These are phyloP conservation scores for Taenioides sp. DNA, from an alignment of 2,797 vertebrate species.

Conservation along the genomic window DNA sequence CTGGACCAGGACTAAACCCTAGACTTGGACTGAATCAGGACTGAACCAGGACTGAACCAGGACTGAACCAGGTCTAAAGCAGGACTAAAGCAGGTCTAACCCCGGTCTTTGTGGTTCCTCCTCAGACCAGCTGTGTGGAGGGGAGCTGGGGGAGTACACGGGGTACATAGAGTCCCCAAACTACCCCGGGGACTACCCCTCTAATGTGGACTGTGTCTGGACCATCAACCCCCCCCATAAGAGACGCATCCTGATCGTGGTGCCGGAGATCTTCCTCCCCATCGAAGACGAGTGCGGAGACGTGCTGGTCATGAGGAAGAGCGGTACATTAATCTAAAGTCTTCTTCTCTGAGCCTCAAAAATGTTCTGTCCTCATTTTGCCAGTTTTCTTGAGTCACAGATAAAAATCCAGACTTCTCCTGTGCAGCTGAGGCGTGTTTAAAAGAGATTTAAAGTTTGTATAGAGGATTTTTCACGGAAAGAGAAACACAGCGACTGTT, in stretches of 20 bases:
- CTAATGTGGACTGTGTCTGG: constrained; percentile 95
- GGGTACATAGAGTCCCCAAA: constrained; percentile 97
- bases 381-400: too few species aligned
- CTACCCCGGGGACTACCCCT: constrained; percentile 96
- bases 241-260: constrained; percentile 93
- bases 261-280: constrained; percentile 96
- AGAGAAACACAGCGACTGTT: too few species aligned
- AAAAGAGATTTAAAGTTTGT: too few species aligned
- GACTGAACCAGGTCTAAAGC: not conserved
- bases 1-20: too few species aligned
- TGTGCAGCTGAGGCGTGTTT: not conserved
- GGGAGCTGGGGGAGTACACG: constrained; percentile 92
- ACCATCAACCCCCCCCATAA: constrained; percentile 94
- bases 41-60: too few species aligned
- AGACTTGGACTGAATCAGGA: too few species aligned
- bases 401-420: too few species aligned
- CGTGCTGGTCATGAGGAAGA: constrained; percentile 97
- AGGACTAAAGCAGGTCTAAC: not conserved
- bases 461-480: too few species aligned
- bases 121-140: constrained; percentile 92
- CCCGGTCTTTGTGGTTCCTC: not conserved
- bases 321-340: constrained; percentile 72
- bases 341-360: too few species aligned
- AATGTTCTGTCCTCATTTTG: too few species aligned
- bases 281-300: constrained; percentile 97